These are phyloP conservation scores for Ganaspis brasiliensis DNA, from an alignment of 2,888 invertebrate species.

Conservation along the genomic window DNA sequence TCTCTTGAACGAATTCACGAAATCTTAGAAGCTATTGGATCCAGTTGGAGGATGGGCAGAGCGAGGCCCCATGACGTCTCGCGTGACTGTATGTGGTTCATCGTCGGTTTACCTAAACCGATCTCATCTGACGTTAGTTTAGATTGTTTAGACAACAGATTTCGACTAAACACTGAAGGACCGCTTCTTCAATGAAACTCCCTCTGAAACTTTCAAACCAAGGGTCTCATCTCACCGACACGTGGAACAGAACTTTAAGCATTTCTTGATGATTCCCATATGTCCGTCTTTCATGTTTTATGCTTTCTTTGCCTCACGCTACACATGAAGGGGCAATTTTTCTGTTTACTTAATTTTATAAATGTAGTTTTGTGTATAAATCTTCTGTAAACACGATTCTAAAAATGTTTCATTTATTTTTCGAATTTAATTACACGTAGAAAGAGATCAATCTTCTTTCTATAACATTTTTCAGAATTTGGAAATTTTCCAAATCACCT, in stretches of 20 bases:
- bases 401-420: too few relatives aligned
- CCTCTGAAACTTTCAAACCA: background rate
- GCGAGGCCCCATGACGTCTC: slow-evolving; percentile 62
- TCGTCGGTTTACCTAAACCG: slow-evolving; percentile 53
- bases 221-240: slow-evolving; percentile 53
- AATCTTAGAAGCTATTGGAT: slow-evolving; percentile 40
- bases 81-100: slow-evolving; percentile 63
- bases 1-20: slow-evolving; percentile 36
- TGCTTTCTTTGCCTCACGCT: slow-evolving; percentile 24
- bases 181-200: slow-evolving; percentile 26
- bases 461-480: too few relatives aligned
- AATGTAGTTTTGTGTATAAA: too few relatives aligned
- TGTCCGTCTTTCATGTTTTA: slow-evolving; percentile 45
- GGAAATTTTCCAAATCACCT: too few relatives aligned
- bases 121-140: slow-evolving; percentile 56
- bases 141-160: slow-evolving; percentile 66
- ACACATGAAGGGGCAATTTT: background rate
- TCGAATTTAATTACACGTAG: too few relatives aligned
- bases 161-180: background rate
- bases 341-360: slow-evolving; percentile 6
- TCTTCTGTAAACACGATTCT: too few relatives aligned
- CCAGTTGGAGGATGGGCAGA: slow-evolving; percentile 18
- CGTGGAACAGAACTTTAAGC: slow-evolving; percentile 47
- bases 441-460: too few relatives aligned
- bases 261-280: slow-evolving; percentile 62